These are phyloP conservation scores for Hofmannophila pseudospretella DNA, from an alignment of 2,888 invertebrate species.

Conservation along the genomic window DNA sequence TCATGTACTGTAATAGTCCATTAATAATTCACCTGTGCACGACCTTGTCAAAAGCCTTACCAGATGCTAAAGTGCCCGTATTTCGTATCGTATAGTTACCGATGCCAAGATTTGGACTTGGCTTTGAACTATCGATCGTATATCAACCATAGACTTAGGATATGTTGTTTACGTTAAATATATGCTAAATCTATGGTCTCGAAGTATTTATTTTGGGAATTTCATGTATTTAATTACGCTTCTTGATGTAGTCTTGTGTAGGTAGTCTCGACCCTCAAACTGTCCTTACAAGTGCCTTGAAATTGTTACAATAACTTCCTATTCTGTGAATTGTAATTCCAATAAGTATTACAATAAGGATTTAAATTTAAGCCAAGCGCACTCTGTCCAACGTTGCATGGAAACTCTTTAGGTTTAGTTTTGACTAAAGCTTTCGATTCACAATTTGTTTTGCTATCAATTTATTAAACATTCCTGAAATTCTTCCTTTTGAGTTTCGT, in stretches of 20 bases:
- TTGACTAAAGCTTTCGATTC: no score
- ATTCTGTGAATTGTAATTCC: slow-evolving; percentile 1
- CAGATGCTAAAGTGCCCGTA: slow-evolving; percentile 19
- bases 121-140: slow-evolving; percentile 50
- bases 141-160: no score
- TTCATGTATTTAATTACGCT: slow-evolving; percentile 52
- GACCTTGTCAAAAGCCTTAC: neutral
- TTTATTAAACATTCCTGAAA: no score
- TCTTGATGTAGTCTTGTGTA: slow-evolving; percentile 53
- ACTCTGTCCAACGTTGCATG: no score
- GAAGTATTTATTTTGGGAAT: slow-evolving; percentile 45
- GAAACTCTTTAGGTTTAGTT: no score
- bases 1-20: no score
- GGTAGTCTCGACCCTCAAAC: slow-evolving; percentile 11
- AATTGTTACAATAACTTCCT: slow-evolving; percentile 8
- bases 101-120: slow-evolving; percentile 26
- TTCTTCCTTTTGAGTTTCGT: no score
- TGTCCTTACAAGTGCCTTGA: slow-evolving; percentile 37
- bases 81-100: slow-evolving; percentile 38
- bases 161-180: no score
- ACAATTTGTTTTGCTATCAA: no score
- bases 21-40: no score
- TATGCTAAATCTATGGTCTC: no score
- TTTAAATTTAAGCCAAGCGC: neutral
- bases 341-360: neutral